A percentile compares a stretch with the other conserved stretches of the same genome.
Conservation (phyloP, 2,797 vertebrate genomes). For the Euthynnus affinis region DNA sequence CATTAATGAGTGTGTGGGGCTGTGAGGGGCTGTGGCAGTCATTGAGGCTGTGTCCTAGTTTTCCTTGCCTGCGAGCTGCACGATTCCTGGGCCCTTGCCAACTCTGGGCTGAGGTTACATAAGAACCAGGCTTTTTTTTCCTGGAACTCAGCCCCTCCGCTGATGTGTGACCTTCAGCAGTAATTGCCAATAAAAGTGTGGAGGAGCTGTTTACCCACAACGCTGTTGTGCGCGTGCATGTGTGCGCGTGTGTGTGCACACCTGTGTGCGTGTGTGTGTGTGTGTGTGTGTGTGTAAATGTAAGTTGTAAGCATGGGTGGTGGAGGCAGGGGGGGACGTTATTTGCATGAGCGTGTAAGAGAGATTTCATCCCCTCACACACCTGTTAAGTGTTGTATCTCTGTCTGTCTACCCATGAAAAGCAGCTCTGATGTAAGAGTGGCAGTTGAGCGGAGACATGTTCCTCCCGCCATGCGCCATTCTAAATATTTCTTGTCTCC, state of each 20-base stretch:
- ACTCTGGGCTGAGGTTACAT: slow-evolving; percentile 92
- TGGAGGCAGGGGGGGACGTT: not conserved
- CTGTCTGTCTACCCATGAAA: slow-evolving; percentile 45
- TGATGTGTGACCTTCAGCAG: slow-evolving; percentile 97
- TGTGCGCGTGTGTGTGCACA: not conserved
- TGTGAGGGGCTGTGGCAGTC: slow-evolving; percentile 73
- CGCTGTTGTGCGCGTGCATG: slow-evolving; percentile 20
- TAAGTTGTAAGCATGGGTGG: slow-evolving; percentile 15
- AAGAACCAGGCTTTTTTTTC: slow-evolving; percentile 90
- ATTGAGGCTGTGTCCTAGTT: slow-evolving; percentile 91
- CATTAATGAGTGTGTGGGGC: slow-evolving; percentile 60
- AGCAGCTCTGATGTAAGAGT: slow-evolving; percentile 45
- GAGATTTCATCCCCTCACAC: slow-evolving; percentile 41
- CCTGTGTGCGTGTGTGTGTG: no score
- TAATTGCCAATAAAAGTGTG: slow-evolving; percentile 91
- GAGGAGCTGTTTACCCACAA: slow-evolving; percentile 89
- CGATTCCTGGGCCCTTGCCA: slow-evolving; percentile 92
- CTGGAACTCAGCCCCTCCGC: slow-evolving; percentile 91
- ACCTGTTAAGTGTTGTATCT: slow-evolving; percentile 67
- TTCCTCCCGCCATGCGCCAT: not conserved
- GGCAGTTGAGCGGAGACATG: slow-evolving; percentile 34
- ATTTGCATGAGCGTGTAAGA: slow-evolving; percentile 20
- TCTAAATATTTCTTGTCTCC: slow-evolving; percentile 13
- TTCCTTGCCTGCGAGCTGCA: slow-evolving; percentile 85
- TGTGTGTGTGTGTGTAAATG: slow-evolving; percentile 21